Evolutionary conservation across 2,888 invertebrate species (phyloP), one percentile per base, ranked within the genome.

Genomic region (Ormyrus labotus): DNA sequence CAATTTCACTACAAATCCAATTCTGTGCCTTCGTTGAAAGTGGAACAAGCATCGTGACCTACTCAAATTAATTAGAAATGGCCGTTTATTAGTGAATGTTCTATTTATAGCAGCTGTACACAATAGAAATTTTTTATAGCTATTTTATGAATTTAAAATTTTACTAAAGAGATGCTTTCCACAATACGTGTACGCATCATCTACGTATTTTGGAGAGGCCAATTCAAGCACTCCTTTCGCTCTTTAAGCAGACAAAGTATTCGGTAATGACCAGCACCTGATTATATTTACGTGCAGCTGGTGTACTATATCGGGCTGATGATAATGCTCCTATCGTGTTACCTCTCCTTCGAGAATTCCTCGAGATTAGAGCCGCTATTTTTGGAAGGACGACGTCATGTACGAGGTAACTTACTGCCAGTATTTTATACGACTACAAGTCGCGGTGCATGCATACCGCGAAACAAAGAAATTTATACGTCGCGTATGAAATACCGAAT

Each of bases 341-440:
- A 80, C 75, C 63, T 7, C 13, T 47, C 67, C 67, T 51, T 45
- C 34, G 6, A 47, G 47, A 64, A 60, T 61, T 68, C 19, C 65
- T 73, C 55, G 65, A 76, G 72, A 69, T 76, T 64, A 76, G 67
- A 78, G 71, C 68, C 19, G 80, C 65, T 48, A 77, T 82, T 80
- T 77, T 73, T 70, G 58, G 51, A 53, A 53, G 55, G 57, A 70
- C 58, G 58, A 34, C 58, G 63, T 53, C 67, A 61, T 61, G 70
- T 50, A 57, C 53, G 45, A 13, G 47, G 47, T 47, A 19, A 69
- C 55, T 76, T 55, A 61, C 64, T 11, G 6, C 53, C 55, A 64
- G 57, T 61, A 63, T 78, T 67, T 72, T 61, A 61, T 63, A 34
- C n/a, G 34, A 50, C 19, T 19, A 19, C 19, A 19, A 19, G 19